Percentiles rank a stretch among this genome's conserved stretches.
Conservation (phyloP, 2,113 vertebrate genomes). For the Leptobrachium ailaonicum region DNA sequence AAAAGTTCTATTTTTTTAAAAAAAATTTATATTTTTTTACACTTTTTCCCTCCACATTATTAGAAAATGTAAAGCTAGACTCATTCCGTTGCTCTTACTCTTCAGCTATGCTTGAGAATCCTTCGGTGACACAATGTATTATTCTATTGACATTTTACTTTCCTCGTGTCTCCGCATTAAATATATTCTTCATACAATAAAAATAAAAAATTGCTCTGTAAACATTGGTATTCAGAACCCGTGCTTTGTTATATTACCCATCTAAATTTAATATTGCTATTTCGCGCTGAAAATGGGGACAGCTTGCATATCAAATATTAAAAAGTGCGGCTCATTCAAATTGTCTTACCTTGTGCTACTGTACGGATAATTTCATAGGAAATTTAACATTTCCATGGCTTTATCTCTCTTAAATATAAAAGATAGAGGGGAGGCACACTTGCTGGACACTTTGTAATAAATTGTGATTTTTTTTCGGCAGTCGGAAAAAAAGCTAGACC, state of each 20-base stretch:
- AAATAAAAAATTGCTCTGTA: constrained; percentile 4
- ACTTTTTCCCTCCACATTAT: background rate
- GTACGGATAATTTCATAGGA: background rate
- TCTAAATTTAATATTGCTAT: constrained; percentile 15
- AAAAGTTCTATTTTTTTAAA: no score
- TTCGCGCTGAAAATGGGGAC: constrained; percentile 9
- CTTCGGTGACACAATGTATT: background rate
- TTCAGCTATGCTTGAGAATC: background rate
- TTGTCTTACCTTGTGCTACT: background rate
- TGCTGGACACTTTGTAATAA: background rate
- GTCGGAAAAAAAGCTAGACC: background rate
- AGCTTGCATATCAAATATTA: constrained; percentile 27
- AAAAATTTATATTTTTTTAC: background rate
- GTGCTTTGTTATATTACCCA: constrained; percentile 16
- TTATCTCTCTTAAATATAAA: constrained; percentile 1
- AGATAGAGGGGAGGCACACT: no score
- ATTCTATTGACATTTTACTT: constrained; percentile 10
- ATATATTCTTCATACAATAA: background rate
- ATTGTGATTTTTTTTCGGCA: background rate
- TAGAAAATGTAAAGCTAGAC: background rate
- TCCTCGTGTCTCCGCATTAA: background rate
- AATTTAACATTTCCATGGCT: constrained; percentile 12
- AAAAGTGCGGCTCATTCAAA: constrained; percentile 4
- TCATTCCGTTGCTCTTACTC: background rate
- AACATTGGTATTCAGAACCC: constrained; percentile 19